These are phyloP conservation scores for Ceratina calcarata DNA, from an alignment of 1,140 invertebrate genomes.

Conservation along the genomic window DNA sequence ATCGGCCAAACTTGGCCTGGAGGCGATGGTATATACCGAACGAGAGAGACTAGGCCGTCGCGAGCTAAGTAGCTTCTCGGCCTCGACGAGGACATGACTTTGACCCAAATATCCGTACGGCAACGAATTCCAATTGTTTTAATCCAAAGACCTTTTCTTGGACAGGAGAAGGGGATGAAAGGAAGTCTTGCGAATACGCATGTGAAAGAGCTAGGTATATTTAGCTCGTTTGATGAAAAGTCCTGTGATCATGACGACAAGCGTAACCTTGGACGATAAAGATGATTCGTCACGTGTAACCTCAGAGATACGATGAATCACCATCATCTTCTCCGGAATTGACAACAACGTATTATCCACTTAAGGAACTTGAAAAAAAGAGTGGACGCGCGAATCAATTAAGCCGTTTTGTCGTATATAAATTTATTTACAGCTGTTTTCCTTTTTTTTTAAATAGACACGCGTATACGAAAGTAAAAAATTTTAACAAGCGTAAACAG, in stretches of 20 bases:
- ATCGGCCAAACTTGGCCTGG: conserved; percentile 69
- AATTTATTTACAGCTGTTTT: conserved; percentile 29
- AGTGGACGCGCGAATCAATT: neutral
- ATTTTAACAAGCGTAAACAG: conserved; percentile 14
- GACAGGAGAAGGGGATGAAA: neutral
- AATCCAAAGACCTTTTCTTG: neutral
- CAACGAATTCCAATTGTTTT: conserved; percentile 49
- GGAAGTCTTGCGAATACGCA: neutral
- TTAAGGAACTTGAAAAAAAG: conserved; percentile 43
- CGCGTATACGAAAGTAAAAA: neutral
- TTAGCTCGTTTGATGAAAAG: neutral
- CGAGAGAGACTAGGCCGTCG: conserved; percentile 67
- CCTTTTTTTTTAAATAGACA: neutral
- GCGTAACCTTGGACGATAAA: conserved; percentile 64
- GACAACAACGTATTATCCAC: conserved; percentile 35
- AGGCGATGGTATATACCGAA: conserved; percentile 63
- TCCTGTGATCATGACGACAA: neutral
- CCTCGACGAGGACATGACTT: conserved; percentile 79
- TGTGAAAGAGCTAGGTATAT: no score
- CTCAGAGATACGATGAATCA: conserved; percentile 62
- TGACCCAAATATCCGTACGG: conserved; percentile 75
- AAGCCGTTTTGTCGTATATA: neutral
- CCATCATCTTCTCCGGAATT: conserved; percentile 59
- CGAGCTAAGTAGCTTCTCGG: conserved; percentile 74
- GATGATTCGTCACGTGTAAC: conserved; percentile 63